phyloP scores from a whole-genome alignment of 1,140 invertebrate species.

The Drosophila azteca region DNA sequence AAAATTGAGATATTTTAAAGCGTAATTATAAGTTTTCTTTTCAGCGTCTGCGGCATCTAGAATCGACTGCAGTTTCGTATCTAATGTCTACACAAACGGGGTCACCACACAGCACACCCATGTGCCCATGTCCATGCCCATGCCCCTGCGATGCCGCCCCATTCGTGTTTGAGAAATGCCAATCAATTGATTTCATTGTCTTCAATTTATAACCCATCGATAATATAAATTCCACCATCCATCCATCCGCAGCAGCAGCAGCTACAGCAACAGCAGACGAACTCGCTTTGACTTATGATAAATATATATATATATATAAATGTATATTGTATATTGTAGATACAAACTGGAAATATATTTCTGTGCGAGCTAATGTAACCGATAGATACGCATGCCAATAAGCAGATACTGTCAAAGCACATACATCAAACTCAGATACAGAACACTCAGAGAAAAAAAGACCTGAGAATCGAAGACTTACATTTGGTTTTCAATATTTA shows the following conservation, averaged over 20 bases:
- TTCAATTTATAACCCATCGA: conserved; percentile 80
- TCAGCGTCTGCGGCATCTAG: conserved; percentile 10
- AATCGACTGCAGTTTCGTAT: conserved; percentile 28
- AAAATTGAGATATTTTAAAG: conserved; percentile 73
- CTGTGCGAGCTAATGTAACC: conserved; percentile 44
- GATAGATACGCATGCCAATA: conserved; percentile 61
- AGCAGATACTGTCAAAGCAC: conserved; percentile 56
- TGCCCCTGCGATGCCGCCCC: conserved; percentile 1
- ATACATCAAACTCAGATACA: conserved; percentile 37
- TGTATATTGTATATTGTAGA: conserved; percentile 6
- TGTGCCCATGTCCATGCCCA: conserved; percentile 12
- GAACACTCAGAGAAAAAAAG: too few species aligned
- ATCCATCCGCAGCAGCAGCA: conserved; percentile 1
- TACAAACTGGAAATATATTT: conserved; percentile 37
- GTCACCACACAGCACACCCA: conserved; percentile 61
- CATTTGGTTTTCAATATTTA: too few species aligned
- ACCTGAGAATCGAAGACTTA: too few species aligned
- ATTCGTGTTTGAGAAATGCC: conserved; percentile 59
- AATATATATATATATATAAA: conserved; percentile 25
- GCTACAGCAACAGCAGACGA: conserved; percentile 8
- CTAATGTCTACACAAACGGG: conserved; percentile 42
- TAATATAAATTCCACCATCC: conserved; percentile 74
- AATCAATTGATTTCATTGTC: conserved; percentile 82
- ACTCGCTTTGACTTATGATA: conserved; percentile 53
- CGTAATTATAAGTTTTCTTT: conserved; percentile 65